Percentiles rank a stretch among this genome's conserved stretches.
Conservation (phyloP, 64 coral and sea anemone species). For the Catalaphyllia jardinei region DNA sequence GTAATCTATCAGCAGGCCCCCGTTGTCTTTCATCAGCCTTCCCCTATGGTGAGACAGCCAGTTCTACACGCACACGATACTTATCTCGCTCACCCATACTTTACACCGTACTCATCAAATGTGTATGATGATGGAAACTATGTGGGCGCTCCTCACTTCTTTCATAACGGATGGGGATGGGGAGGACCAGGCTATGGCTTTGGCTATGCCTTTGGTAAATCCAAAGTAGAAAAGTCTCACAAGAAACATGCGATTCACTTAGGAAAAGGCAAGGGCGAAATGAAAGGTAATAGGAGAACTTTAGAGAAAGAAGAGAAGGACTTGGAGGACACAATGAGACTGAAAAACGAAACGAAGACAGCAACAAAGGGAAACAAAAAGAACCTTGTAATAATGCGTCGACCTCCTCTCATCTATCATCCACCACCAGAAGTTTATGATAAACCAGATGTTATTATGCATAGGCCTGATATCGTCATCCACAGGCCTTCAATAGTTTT, state of each 20-base stretch:
- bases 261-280: background rate
- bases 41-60: conserved; percentile 39
- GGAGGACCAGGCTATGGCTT: conserved; percentile 24
- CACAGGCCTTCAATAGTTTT: conserved; percentile 71
- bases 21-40: conserved; percentile 55
- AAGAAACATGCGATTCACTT: background rate
- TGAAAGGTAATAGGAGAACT: conserved; percentile 1
- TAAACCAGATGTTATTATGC: conserved; percentile 61
- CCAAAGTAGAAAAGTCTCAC: conserved; percentile 5
- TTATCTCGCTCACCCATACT: conserved; percentile 58
- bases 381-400: conserved; percentile 62
- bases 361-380: conserved; percentile 55
- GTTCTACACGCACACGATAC: conserved; percentile 42
- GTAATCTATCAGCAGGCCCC: conserved; percentile 64
- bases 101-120: conserved; percentile 44
- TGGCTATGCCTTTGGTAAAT: conserved; percentile 46
- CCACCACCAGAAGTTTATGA: conserved; percentile 75
- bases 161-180: conserved; percentile 44
- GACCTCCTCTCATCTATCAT: conserved; percentile 70
- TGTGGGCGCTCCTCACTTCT: conserved; percentile 74
- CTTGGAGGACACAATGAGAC: background rate
- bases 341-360: conserved; percentile 27
- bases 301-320: background rate
- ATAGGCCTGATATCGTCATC: conserved; percentile 69
- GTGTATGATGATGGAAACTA: conserved; percentile 59